Evolutionary conservation across 2,888 invertebrate species (phyloP).

Genomic region (Acronicta alni): DNA sequence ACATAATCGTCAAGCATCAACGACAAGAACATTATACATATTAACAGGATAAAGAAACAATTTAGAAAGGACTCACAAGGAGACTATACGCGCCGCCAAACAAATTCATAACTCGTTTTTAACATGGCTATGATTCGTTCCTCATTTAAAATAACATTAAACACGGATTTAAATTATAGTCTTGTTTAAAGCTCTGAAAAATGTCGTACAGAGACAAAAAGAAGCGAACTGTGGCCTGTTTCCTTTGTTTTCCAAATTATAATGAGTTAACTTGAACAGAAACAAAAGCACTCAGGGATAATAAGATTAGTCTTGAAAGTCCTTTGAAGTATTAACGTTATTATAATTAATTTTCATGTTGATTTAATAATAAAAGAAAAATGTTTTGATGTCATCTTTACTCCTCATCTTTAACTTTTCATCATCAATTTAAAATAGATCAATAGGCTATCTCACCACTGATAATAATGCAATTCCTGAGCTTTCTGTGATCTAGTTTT

Average conservation of each 20-base stretch:
- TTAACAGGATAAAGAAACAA: no score
- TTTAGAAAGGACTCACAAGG: no score
- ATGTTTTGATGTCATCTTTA: conserved; percentile 3
- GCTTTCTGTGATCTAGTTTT: no score
- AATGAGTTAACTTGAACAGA: conserved; percentile 45
- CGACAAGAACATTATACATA: no score
- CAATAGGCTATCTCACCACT: no score
- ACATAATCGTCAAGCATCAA: no score
- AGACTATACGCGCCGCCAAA: no score
- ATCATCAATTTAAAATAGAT: no score
- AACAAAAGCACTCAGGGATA: conserved; percentile 47
- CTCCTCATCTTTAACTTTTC: neutral
- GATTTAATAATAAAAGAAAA: conserved; percentile 24
- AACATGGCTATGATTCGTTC: neutral
- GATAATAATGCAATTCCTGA: no score
- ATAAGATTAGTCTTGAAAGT: conserved; percentile 43
- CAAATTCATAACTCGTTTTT: no score
- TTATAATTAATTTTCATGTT: conserved; percentile 36
- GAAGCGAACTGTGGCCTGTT: conserved; percentile 9
- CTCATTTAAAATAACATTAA: neutral
- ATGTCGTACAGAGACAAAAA: conserved; percentile 24
- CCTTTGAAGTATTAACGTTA: conserved; percentile 47
- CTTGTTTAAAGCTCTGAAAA: conserved; percentile 7
- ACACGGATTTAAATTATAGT: conserved; percentile 21
- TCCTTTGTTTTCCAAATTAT: conserved; percentile 48